phyloP scores from a whole-genome alignment of 2,797 vertebrate species.

The Gallirallus australis region DNA sequence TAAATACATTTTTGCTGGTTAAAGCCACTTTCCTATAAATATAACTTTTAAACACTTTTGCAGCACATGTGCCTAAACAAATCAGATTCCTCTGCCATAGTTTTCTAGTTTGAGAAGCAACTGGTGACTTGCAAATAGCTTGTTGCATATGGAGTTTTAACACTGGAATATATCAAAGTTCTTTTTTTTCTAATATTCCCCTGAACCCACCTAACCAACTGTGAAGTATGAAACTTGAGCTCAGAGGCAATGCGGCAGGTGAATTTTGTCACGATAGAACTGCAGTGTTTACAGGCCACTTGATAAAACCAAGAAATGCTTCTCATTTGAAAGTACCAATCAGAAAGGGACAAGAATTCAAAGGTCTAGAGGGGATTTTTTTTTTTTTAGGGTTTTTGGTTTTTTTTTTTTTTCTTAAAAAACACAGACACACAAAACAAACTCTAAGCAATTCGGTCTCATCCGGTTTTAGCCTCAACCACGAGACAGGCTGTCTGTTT shows the following conservation, averaged over 20 bases:
- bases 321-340: not conserved
- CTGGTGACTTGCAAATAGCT: not conserved
- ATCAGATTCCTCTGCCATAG: not conserved
- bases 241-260: not conserved
- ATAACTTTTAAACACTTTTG: not conserved
- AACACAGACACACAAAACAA: slow-evolving; percentile 11
- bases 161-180: not conserved
- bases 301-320: not conserved
- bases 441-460: slow-evolving; percentile 56
- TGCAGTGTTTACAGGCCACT: not conserved
- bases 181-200: not conserved
- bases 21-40: not conserved
- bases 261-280: not conserved
- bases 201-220: not conserved
- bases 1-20: not conserved
- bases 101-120: not conserved
- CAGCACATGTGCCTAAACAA: not conserved
- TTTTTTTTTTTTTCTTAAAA: not conserved
- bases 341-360: not conserved
- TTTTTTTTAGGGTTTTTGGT: not conserved
- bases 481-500: slow-evolving; percentile 58
- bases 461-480: slow-evolving; percentile 74
- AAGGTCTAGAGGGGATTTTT: not conserved
- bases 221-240: not conserved
- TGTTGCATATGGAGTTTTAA: not conserved